Conservation (phyloP, 2,888 invertebrate species). For the Pristionchus mayeri region DNA sequence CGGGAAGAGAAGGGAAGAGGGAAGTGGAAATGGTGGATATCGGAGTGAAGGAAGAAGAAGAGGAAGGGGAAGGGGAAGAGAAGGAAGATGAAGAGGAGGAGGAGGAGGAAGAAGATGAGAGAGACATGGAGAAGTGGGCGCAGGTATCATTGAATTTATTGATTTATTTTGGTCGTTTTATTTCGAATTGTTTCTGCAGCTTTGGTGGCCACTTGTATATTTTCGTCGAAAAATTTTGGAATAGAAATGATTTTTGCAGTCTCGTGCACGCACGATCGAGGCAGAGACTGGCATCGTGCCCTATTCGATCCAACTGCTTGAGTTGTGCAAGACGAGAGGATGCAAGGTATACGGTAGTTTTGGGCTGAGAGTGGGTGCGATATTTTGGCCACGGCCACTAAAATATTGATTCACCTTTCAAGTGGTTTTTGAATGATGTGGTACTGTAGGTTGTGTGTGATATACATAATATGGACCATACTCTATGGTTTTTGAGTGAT, state of each 20-base stretch:
- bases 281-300: constrained; percentile 59
- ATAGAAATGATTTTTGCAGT: constrained; percentile 45
- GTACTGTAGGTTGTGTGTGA: too few species aligned
- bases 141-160: neutral
- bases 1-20: constrained; percentile 5
- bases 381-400: neutral
- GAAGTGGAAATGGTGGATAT: constrained; percentile 36
- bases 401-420: too few species aligned
- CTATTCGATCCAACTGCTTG: constrained; percentile 56
- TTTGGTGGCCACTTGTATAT: neutral
- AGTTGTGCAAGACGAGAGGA: constrained; percentile 55
- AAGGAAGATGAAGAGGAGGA: neutral
- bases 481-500: too few species aligned
- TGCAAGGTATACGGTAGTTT: constrained; percentile 50
- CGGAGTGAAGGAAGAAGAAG: neutral
- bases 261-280: constrained; percentile 56
- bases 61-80: neutral
- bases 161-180: neutral
- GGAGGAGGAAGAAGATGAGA: neutral
- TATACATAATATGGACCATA: too few species aligned
- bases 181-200: neutral
- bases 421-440: too few species aligned
- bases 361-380: neutral
- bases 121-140: constrained; percentile 41
- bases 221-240: neutral